Evolutionary conservation across 2,888 invertebrate genomes (phyloP).

Genomic region (Mactromeris polynyma): DNA sequence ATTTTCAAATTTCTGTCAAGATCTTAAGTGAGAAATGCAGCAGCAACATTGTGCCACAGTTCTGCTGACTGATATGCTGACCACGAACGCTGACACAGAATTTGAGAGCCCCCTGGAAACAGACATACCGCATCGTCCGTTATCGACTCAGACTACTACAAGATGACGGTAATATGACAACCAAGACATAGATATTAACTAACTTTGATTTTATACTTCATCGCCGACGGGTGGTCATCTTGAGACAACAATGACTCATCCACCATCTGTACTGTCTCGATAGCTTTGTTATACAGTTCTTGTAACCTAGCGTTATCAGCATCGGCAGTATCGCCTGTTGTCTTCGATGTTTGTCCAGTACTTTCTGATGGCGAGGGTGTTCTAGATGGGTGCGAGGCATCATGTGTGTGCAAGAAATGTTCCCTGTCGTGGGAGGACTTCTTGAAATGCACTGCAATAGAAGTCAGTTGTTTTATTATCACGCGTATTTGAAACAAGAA

Average conservation of each 20-base stretch:
- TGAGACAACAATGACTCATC: slow-evolving; percentile 37
- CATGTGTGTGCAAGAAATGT: not conserved
- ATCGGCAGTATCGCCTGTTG: not conserved
- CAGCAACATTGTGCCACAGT: too few species aligned
- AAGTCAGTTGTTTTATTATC: not conserved
- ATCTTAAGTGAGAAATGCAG: too few species aligned
- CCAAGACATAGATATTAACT: not conserved
- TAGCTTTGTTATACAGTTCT: slow-evolving; percentile 57
- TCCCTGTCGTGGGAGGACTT: not conserved
- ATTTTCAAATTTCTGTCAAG: too few species aligned
- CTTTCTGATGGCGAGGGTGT: not conserved
- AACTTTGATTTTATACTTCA: slow-evolving; percentile 3
- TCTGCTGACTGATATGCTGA: too few species aligned
- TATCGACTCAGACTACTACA: too few species aligned
- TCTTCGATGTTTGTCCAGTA: not conserved
- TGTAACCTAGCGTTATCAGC: slow-evolving; percentile 40
- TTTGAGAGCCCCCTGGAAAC: too few species aligned
- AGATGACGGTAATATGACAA: too few species aligned
- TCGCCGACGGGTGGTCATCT: not conserved
- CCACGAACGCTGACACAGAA: too few species aligned
- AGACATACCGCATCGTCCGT: too few species aligned
- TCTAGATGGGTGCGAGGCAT: not conserved
- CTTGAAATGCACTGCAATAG: slow-evolving; percentile 14
- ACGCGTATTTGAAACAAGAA: too few species aligned
- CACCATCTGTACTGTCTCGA: slow-evolving; percentile 51